Conservation (phyloP, 1,140 invertebrate genomes). For the Heliconius nattereri region DNA sequence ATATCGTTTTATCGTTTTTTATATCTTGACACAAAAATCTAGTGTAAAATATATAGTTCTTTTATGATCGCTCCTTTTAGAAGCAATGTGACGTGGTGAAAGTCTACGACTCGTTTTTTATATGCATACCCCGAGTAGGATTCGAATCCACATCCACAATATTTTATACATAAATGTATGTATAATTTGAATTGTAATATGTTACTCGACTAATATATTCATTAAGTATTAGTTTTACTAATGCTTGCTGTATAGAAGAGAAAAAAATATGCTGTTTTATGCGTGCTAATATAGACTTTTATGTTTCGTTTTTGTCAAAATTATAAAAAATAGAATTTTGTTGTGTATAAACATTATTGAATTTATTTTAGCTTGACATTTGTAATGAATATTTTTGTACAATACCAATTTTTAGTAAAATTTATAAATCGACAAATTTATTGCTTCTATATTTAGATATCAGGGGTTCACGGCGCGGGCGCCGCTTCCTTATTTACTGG, state of each 20-base stretch:
- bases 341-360: background rate
- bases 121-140: background rate
- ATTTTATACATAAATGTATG: background rate
- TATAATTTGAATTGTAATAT: background rate
- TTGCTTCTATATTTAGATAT: constrained; percentile 30
- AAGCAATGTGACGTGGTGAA: background rate
- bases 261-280: constrained; percentile 14
- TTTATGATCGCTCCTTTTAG: too few relatives aligned
- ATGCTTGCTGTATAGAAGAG: constrained; percentile 43
- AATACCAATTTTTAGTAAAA: background rate
- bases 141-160: background rate
- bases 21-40: background rate
- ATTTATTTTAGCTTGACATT: background rate
- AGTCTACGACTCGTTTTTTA: background rate
- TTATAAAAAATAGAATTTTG: background rate
- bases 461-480: constrained; percentile 63
- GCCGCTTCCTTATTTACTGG: constrained; percentile 50
- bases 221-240: constrained; percentile 59
- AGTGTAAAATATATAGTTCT: too few relatives aligned
- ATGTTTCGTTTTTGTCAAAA: background rate
- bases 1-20: background rate
- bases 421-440: constrained; percentile 16
- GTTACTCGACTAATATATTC: constrained; percentile 42
- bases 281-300: background rate
- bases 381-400: constrained; percentile 3